These are phyloP conservation scores for Muscicapa adusta DNA, from an alignment of 2,113 vertebrate genomes.

Conservation along the genomic window DNA sequence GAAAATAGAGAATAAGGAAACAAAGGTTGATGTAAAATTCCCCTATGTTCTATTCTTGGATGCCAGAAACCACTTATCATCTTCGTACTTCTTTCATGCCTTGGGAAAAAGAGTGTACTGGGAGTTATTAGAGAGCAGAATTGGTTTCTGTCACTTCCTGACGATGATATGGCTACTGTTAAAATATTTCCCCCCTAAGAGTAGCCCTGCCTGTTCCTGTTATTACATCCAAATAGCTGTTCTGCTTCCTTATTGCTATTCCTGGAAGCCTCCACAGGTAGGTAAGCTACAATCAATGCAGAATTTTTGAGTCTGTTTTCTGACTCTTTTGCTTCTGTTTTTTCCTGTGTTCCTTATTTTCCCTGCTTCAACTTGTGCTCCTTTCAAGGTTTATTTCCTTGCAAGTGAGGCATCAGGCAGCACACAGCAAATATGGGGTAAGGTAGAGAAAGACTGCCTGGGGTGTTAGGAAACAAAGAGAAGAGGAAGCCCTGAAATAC, in stretches of 20 bases:
- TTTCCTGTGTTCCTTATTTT: not conserved
- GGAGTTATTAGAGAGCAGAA: conserved; percentile 25
- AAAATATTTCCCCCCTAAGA: conserved; percentile 40
- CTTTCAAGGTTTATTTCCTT: not conserved
- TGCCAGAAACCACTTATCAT: conserved; percentile 2
- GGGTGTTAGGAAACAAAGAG: not conserved
- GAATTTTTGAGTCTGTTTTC: not conserved
- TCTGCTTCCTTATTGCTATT: not conserved
- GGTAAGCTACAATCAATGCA: not conserved
- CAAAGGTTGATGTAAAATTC: not conserved
- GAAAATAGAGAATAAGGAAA: not conserved
- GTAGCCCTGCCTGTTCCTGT: conserved; percentile 22
- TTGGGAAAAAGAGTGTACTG: conserved; percentile 29
- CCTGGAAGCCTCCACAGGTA: not conserved
- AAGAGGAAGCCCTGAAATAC: not conserved
- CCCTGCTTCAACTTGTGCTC: not conserved
- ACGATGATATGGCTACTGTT: not conserved
- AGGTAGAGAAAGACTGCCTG: not conserved
- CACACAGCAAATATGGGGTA: not conserved
- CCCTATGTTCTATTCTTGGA: not conserved
- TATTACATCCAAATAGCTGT: conserved; percentile 10
- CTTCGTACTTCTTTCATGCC: conserved; percentile 2
- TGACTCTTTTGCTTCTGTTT: not conserved
- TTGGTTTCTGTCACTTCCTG: conserved; percentile 43
- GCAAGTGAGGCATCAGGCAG: not conserved